phyloP scores from a whole-genome alignment of 1,140 invertebrate genomes.

The Drosophila pallidifrons region DNA sequence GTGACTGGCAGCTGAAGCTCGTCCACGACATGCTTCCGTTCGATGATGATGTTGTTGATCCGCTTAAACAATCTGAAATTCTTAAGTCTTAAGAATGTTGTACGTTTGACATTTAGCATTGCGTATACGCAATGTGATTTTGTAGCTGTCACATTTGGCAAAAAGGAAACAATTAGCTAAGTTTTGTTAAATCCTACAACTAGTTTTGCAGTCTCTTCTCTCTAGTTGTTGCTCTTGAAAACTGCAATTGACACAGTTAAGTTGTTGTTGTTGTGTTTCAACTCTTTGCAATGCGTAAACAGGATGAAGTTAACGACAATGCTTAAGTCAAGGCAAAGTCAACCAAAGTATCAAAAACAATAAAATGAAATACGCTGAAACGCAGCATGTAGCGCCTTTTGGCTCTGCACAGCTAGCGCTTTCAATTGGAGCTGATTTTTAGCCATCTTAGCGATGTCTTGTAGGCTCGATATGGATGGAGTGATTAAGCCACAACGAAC shows the following conservation, averaged over 20 bases:
- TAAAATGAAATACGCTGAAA: slow-evolving; percentile 8
- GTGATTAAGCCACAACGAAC: not conserved
- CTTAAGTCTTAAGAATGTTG: slow-evolving; percentile 18
- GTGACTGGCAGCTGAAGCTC: slow-evolving; percentile 11
- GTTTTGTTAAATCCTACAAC: slow-evolving; percentile 23
- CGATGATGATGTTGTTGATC: slow-evolving; percentile 37
- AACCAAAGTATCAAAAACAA: slow-evolving; percentile 18
- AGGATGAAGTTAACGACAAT: slow-evolving; percentile 49
- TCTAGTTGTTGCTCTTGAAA: slow-evolving; percentile 50
- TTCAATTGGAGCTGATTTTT: slow-evolving; percentile 16
- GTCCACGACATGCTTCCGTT: slow-evolving; percentile 69
- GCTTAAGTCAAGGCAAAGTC: slow-evolving; percentile 47
- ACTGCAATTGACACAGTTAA: slow-evolving; percentile 53
- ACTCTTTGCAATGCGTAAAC: slow-evolving; percentile 21
- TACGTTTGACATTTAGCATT: slow-evolving; percentile 40
- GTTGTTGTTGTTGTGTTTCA: slow-evolving; percentile 1
- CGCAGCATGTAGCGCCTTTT: slow-evolving; percentile 25
- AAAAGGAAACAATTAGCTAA: slow-evolving; percentile 25
- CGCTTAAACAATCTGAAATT: slow-evolving; percentile 49
- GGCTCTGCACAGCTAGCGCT: slow-evolving; percentile 11
- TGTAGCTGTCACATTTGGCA: slow-evolving; percentile 16
- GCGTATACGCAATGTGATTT: slow-evolving; percentile 46
- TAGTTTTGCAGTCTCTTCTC: not conserved
- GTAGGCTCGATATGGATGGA: not conserved
- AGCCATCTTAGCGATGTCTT: not conserved